Evolutionary conservation across 2,888 invertebrate genomes (phyloP).

Genomic region (Pterostichus niger): DNA sequence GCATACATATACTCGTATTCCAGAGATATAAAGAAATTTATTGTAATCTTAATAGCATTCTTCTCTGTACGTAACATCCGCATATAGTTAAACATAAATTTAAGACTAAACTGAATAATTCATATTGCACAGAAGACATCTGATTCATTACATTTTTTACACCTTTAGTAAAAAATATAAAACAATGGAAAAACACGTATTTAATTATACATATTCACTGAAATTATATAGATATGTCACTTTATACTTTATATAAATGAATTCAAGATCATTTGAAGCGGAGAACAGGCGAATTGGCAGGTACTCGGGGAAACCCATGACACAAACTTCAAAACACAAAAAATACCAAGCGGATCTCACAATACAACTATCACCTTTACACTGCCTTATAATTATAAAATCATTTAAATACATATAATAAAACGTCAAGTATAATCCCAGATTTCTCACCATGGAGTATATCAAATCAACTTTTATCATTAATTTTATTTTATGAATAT

Average conservation of each 20-base stretch:
- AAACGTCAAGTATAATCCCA: neutral
- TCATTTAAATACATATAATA: constrained; percentile 12
- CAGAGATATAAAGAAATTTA: too few species aligned
- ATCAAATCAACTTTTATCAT: neutral
- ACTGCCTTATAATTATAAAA: constrained; percentile 13
- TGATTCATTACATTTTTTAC: constrained; percentile 36
- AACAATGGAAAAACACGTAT: constrained; percentile 53
- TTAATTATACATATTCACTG: constrained; percentile 53
- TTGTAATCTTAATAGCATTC: too few species aligned
- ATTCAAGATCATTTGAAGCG: constrained; percentile 41
- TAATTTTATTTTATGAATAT: neutral
- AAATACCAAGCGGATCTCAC: constrained; percentile 42
- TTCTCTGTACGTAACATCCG: too few species aligned
- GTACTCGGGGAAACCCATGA: constrained; percentile 39
- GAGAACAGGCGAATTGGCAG: constrained; percentile 18
- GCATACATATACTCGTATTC: too few species aligned
- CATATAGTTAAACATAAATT: neutral
- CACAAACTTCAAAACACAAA: constrained; percentile 25
- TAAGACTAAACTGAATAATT: constrained; percentile 5
- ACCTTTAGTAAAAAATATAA: constrained; percentile 17
- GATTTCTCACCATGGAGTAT: neutral
- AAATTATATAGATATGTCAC: constrained; percentile 51
- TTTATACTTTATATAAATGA: constrained; percentile 43
- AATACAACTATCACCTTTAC: constrained; percentile 8
- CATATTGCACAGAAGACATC: constrained; percentile 19